These are phyloP conservation scores for Crotalus horridus DNA, from an alignment of 2,113 vertebrate genomes.

Conservation along the genomic window DNA sequence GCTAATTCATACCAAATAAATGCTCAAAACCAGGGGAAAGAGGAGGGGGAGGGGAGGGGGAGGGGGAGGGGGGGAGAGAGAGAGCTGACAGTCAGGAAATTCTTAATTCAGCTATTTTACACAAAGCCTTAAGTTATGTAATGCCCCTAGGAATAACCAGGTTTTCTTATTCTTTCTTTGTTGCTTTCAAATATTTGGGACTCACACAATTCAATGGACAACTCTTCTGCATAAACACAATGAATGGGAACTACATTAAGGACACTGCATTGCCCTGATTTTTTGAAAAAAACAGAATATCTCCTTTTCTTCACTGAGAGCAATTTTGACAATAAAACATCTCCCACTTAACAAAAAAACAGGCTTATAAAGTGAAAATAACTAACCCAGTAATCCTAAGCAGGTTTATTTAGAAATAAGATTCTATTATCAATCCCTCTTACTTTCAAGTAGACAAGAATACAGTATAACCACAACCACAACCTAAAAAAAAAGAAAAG, in stretches of 20 bases:
- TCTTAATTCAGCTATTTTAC: not conserved
- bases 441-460: not conserved
- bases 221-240: not conserved
- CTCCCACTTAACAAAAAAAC: not conserved
- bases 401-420: not conserved
- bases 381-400: not conserved
- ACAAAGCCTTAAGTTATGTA: not conserved
- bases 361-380: not conserved
- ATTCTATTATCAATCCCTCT: not conserved
- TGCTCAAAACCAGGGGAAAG: not conserved
- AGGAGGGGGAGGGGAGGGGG: not conserved
- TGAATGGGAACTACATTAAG: not conserved
- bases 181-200: not conserved
- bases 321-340: not conserved
- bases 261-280: not conserved
- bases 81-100: not conserved
- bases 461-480: not conserved
- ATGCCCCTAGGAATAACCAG: not conserved
- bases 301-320: not conserved
- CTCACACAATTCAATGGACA: not conserved
- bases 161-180: not conserved
- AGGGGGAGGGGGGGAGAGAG: too few species aligned
- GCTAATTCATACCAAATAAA: not conserved
- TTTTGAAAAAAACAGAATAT: not conserved
- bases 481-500: not conserved